A percentile compares a stretch with the other conserved stretches of the same genome.
phyloP scores from a whole-genome alignment of 2,797 vertebrate species.

The Argyrosomus regius region DNA sequence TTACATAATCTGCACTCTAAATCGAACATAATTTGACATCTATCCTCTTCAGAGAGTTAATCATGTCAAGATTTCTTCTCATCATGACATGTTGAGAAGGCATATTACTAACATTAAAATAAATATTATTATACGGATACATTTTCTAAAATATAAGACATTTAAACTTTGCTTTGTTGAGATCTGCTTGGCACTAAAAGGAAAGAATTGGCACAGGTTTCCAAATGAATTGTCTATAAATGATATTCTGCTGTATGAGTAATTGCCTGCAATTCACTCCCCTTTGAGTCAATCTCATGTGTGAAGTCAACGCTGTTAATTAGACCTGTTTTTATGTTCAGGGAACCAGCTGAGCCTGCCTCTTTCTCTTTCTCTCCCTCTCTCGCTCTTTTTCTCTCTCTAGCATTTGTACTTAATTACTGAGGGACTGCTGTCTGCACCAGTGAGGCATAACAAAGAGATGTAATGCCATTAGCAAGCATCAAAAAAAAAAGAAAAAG shows the following conservation, averaged over 20 bases:
- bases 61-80: background rate
- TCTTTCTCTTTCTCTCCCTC: constrained; percentile 69
- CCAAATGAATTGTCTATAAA: constrained; percentile 80
- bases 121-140: constrained; percentile 37
- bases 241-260: constrained; percentile 81
- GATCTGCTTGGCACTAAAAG: constrained; percentile 43
- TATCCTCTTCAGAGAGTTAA: background rate
- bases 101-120: constrained; percentile 1
- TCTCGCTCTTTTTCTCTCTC: constrained; percentile 71
- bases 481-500: constrained; percentile 50
- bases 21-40: constrained; percentile 2
- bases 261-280: constrained; percentile 85
- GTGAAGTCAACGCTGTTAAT: constrained; percentile 86
- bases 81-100: background rate
- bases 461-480: constrained; percentile 82
- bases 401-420: constrained; percentile 85
- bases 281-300: constrained; percentile 86
- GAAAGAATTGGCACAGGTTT: constrained; percentile 70
- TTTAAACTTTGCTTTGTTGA: constrained; percentile 41
- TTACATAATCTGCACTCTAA: background rate
- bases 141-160: constrained; percentile 34
- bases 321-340: constrained; percentile 86
- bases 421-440: constrained; percentile 83
- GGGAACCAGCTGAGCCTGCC: constrained; percentile 84
- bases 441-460: constrained; percentile 83